Conservation (phyloP, 2,113 vertebrate species). For the Anhinga anhinga region DNA sequence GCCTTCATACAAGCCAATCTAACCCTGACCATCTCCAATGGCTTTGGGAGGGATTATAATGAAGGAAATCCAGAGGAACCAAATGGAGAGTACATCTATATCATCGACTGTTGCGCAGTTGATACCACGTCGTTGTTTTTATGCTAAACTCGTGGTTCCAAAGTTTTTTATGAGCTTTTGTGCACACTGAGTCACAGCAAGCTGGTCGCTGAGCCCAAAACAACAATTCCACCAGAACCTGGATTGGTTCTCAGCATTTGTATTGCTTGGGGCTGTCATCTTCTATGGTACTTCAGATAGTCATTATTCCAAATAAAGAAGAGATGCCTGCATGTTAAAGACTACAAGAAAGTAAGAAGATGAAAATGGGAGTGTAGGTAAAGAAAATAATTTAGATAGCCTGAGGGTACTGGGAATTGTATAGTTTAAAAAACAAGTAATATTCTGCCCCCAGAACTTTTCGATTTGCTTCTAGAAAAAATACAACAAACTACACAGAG, state of each 20-base stretch:
- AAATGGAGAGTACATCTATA: accelerated
- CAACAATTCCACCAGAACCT: background rate
- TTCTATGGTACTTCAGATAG: background rate
- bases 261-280: background rate
- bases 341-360: background rate
- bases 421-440: background rate
- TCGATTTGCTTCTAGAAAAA: background rate
- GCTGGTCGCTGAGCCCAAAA: background rate
- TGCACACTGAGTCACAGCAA: background rate
- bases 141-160: background rate
- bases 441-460: background rate
- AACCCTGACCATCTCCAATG: background rate
- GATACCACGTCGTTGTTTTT: background rate
- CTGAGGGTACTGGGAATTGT: background rate
- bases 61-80: background rate
- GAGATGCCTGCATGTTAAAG: background rate
- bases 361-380: background rate
- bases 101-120: accelerated
- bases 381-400: background rate
- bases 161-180: background rate
- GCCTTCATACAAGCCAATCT: background rate
- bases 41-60: background rate
- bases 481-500: background rate
- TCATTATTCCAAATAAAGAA: background rate
- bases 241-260: background rate